Base-by-base conservation (phyloP, 2,888 invertebrate species). In the Asteroscopus sphinx region DNA sequence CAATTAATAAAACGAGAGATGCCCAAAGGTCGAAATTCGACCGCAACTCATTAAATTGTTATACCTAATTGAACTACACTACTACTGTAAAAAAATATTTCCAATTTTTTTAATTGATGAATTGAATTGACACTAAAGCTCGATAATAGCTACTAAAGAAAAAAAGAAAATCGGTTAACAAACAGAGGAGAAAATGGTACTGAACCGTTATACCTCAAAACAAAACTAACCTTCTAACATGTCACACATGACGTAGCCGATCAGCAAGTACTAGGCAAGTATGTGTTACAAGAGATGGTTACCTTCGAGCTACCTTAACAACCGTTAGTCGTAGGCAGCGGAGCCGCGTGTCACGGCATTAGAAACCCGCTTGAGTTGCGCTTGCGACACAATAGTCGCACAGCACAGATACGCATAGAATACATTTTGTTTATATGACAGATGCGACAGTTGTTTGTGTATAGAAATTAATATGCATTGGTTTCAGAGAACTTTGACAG, bases 381-480 rank as follows among this genome's bases (percentile, higher is more conserved):
- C 49, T 70, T 85, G 80, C 85, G 79, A 83, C 88, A 87, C 84
- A 82, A 85, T 81, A 63, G 48, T 68, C 54, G 36, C 52, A 67
- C 59, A 62, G 58, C 57, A 52, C 59, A 65, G 56, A 66, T 62
- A 61, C 45, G 16, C 57, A 62, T 61, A 74, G 74, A 70, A 26
- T 40, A 62, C 39, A 3, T n/a, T 35, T n/a, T 21, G 33, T 60
- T 44, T 60, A 54, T 30, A 36, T 33, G 17, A n/a, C 26, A 64
- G 71, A 68, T 52, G 15, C 1, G 53, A 35, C 28, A 49, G 13
- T 52, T 13, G 12, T 61, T 21, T 35, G 21, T 3, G 26, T 12
- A 12, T 2, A 28, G 7, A 9, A 3, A 0, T 3, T 6, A 6
- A 0, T 1, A 4, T 1, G 2, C 21, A 3, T 21, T 21, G 21